Evolutionary conservation across 2,113 vertebrate species (phyloP).

Genomic region (Aleadryas rufinucha): DNA sequence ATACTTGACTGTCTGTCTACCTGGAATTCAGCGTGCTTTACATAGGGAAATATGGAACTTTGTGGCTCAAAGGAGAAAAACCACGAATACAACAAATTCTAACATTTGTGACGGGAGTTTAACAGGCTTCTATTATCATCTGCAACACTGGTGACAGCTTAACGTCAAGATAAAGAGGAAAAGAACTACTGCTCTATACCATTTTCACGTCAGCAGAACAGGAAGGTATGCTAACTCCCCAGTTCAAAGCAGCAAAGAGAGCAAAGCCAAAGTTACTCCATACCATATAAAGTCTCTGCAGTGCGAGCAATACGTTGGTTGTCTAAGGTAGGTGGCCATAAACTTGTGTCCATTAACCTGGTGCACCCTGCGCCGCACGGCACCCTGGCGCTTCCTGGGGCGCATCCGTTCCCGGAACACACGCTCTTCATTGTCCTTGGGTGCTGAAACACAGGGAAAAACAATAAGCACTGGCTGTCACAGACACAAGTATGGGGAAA

Average conservation of each 20-base stretch:
- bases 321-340: constrained; percentile 98
- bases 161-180: neutral
- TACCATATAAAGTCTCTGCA: constrained; percentile 99
- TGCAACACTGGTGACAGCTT: neutral
- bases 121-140: neutral
- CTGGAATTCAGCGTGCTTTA: neutral
- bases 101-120: neutral
- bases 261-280: neutral
- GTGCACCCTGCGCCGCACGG: constrained; percentile 93
- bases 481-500: neutral
- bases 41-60: neutral
- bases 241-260: neutral
- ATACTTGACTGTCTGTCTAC: neutral
- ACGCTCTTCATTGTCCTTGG: constrained; percentile 95
- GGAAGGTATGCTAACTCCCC: neutral
- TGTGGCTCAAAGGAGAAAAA: neutral
- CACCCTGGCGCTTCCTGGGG: constrained; percentile 92
- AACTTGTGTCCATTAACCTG: constrained; percentile 99
- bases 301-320: constrained; percentile 97
- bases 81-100: neutral
- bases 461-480: neutral
- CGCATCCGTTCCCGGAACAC: constrained; percentile 95
- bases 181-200: neutral
- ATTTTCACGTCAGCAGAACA: neutral
- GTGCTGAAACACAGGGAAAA: constrained; percentile 64